phyloP scores from a whole-genome alignment of 2,113 vertebrate genomes.

The Pluvianellus socialis region DNA sequence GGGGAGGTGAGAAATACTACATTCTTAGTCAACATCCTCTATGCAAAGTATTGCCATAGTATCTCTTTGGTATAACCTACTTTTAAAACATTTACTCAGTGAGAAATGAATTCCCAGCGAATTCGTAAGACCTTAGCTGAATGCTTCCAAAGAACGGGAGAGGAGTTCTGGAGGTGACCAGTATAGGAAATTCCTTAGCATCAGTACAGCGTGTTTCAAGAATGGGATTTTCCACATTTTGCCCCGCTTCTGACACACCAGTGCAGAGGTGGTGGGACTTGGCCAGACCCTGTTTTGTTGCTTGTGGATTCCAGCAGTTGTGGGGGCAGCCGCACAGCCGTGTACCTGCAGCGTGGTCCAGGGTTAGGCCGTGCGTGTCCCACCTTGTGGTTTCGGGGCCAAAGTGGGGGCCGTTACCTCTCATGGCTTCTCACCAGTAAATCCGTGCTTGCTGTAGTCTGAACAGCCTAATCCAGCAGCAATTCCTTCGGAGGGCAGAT shows the following conservation, averaged over 20 bases:
- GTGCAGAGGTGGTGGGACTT: not conserved
- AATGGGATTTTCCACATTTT: not conserved
- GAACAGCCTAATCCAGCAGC: not conserved
- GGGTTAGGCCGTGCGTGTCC: not conserved
- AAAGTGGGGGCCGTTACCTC: not conserved
- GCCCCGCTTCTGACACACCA: not conserved
- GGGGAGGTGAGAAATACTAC: constrained; percentile 62
- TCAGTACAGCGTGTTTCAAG: not conserved
- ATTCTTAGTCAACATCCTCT: constrained; percentile 50
- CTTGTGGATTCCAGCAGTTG: not conserved
- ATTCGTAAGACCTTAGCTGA: not conserved
- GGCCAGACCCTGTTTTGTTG: not conserved
- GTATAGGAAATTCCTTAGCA: not conserved
- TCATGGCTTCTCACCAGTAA: not conserved
- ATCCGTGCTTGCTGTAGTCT: not conserved
- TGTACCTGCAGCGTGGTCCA: fast-evolving
- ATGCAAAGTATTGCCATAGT: not conserved
- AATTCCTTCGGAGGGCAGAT: not conserved
- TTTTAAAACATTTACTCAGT: constrained; percentile 48
- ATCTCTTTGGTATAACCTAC: constrained; percentile 33
- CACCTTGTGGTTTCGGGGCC: fast-evolving
- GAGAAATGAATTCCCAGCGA: not conserved
- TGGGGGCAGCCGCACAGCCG: not conserved
- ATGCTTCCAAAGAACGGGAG: constrained; percentile 38
- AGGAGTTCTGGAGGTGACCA: not conserved